phyloP scores from a whole-genome alignment of 92 coral and sea anemone genomes.

The Zoanthus sansibaricus region DNA sequence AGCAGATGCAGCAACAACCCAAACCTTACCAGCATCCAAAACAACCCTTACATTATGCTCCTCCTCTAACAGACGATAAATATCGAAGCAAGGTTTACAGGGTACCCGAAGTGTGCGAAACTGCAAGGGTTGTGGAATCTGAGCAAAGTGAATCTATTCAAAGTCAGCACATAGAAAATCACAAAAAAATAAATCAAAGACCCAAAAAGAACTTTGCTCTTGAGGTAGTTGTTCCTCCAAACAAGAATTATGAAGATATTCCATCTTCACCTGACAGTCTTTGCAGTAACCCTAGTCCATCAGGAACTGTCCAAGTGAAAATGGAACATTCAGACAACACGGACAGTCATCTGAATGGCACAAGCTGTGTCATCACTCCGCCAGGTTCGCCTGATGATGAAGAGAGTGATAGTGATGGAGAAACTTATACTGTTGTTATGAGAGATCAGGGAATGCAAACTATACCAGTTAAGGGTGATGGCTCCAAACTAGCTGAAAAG shows the following conservation, averaged over 20 bases:
- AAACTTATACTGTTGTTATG: conserved; percentile 80
- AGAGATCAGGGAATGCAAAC: conserved; percentile 91
- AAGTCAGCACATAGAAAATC: conserved; percentile 10
- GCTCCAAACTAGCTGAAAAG: conserved; percentile 49
- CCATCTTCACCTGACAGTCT: conserved; percentile 69
- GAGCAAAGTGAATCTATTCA: conserved; percentile 7
- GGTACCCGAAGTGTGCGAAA: conserved; percentile 66
- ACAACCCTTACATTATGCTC: conserved; percentile 59
- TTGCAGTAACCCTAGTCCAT: conserved; percentile 65
- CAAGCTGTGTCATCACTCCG: conserved; percentile 90
- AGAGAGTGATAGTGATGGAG: conserved; percentile 62
- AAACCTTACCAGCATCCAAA: conserved; percentile 16
- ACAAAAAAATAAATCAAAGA: background rate
- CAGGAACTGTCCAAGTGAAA: conserved; percentile 62
- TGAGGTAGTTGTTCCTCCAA: conserved; percentile 28
- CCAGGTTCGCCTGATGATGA: conserved; percentile 90
- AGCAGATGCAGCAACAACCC: conserved; percentile 8
- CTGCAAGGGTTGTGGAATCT: conserved; percentile 17
- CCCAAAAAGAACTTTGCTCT: conserved; percentile 16
- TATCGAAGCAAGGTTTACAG: conserved; percentile 80
- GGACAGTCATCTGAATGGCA: conserved; percentile 57
- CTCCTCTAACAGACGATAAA: conserved; percentile 74
- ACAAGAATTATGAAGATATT: conserved; percentile 40
- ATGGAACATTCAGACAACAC: conserved; percentile 68
- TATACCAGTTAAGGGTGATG: conserved; percentile 56